Conservation (phyloP, 2,113 vertebrate genomes). For the Salvelinus alpinus region DNA sequence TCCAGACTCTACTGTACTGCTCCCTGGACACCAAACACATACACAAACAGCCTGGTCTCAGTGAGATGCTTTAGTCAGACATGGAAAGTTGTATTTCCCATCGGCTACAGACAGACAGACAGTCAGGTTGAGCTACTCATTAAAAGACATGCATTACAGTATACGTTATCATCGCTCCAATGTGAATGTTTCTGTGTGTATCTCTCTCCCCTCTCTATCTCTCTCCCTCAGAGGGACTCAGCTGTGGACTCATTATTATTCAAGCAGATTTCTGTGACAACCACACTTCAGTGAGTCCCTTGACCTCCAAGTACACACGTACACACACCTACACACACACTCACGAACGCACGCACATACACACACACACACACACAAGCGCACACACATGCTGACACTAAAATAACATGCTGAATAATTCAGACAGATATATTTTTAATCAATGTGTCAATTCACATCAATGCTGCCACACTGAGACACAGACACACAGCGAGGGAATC, state of each 20-base stretch:
- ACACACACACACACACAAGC: too few relatives aligned
- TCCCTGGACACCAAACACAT: too few relatives aligned
- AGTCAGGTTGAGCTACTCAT: not conserved
- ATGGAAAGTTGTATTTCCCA: not conserved
- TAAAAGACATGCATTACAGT: not conserved
- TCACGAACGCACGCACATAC: too few relatives aligned
- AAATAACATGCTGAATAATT: constrained; percentile 80
- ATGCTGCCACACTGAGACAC: constrained; percentile 24
- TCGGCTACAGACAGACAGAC: not conserved
- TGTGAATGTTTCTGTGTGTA: not conserved
- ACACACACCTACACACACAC: too few relatives aligned
- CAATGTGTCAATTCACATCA: constrained; percentile 69
- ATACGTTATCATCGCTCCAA: not conserved
- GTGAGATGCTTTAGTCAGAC: not conserved
- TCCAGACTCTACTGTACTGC: constrained; percentile 26
- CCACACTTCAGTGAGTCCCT: constrained; percentile 59
- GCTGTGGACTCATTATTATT: constrained; percentile 57
- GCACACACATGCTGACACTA: constrained; percentile 49
- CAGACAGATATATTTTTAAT: constrained; percentile 74
- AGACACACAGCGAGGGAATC: constrained; percentile 34
- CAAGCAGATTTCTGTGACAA: constrained; percentile 71
- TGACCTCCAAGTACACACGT: too few relatives aligned
- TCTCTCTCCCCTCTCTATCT: too few relatives aligned
- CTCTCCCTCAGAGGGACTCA: constrained; percentile 45
- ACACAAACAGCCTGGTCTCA: not conserved